These are phyloP conservation scores for Octopus bimaculoides DNA, from an alignment of 1,140 invertebrate species.

Conservation along the genomic window DNA sequence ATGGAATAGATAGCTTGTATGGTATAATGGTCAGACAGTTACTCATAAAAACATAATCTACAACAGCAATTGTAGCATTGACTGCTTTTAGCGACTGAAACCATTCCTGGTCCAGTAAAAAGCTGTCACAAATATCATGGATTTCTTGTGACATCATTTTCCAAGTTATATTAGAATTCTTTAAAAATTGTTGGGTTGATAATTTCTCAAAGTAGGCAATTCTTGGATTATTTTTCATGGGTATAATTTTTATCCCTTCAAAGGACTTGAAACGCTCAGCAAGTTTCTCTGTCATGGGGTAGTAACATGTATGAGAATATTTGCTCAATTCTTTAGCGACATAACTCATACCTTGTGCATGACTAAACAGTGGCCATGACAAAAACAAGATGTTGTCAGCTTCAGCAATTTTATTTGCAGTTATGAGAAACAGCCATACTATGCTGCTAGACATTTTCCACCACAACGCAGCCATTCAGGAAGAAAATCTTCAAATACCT, in stretches of 20 bases:
- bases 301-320: slow-evolving; percentile 17
- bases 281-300: slow-evolving; percentile 3
- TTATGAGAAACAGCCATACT: not conserved
- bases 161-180: too few species aligned
- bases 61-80: slow-evolving; percentile 17
- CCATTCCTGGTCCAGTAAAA: slow-evolving; percentile 13
- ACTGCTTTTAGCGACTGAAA: slow-evolving; percentile 11
- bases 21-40: slow-evolving; percentile 21
- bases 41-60: slow-evolving; percentile 4
- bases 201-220: too few species aligned
- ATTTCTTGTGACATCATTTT: not conserved
- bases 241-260: too few species aligned
- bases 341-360: not conserved
- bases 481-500: too few species aligned
- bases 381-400: slow-evolving; percentile 15
- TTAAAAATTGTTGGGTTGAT: too few species aligned
- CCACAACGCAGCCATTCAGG: too few species aligned
- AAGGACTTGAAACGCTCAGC: not conserved
- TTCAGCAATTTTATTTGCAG: slow-evolving; percentile 8
- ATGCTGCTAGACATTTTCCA: too few species aligned
- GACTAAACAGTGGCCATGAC: slow-evolving; percentile 15
- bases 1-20: slow-evolving; percentile 24
- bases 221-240: too few species aligned
- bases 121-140: not conserved
- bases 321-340: slow-evolving; percentile 14